Conservation (phyloP, 1,140 invertebrate genomes). For the Caerostris extrusa region DNA sequence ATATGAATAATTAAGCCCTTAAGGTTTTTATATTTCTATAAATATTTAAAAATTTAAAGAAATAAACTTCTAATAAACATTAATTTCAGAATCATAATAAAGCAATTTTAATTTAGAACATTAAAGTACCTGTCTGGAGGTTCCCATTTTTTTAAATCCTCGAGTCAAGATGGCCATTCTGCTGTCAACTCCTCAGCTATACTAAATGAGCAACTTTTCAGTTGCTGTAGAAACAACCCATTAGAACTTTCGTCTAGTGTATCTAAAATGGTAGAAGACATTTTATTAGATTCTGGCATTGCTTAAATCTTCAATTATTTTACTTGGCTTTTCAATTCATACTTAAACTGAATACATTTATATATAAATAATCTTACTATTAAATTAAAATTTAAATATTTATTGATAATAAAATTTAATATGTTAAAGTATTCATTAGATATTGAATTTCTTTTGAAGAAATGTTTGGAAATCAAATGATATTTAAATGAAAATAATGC, state of each 20-base stretch:
- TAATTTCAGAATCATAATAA: no score
- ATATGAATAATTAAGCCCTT: no score
- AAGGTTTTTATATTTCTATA: no score
- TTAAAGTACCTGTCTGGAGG: slow-evolving; percentile 28
- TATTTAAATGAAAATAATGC: no score
- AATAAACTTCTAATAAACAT: no score
- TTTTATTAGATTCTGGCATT: no score
- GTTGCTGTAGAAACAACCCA: slow-evolving; percentile 62
- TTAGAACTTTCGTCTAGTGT: slow-evolving; percentile 71
- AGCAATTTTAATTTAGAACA: background rate
- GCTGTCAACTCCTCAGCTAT: slow-evolving; percentile 76
- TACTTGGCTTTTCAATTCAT: background rate
- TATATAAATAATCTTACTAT: background rate
- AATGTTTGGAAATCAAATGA: no score
- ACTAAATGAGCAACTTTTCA: slow-evolving; percentile 72
- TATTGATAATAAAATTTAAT: background rate
- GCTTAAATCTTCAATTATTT: background rate
- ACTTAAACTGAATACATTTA: background rate
- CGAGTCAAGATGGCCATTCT: slow-evolving; percentile 80
- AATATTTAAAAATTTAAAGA: no score
- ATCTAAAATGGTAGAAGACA: slow-evolving; percentile 25
- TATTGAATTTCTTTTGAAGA: no score
- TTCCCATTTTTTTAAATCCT: slow-evolving; percentile 57
- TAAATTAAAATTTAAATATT: background rate
- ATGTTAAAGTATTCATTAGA: background rate